Conservation (phyloP, 2,888 invertebrate genomes). For the Eurois occulta region DNA sequence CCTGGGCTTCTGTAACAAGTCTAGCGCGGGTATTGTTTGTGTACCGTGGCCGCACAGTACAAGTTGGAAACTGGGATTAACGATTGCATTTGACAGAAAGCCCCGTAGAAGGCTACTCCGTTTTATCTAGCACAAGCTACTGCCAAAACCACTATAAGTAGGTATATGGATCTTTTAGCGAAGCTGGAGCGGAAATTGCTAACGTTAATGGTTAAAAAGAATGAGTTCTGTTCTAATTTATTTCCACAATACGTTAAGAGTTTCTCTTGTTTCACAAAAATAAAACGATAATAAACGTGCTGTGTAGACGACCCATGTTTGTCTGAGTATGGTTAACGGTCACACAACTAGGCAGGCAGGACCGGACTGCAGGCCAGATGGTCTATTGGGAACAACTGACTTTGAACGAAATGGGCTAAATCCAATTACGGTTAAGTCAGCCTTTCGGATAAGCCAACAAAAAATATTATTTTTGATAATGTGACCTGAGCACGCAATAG, state of each 20-base stretch:
- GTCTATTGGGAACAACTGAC: constrained; percentile 64
- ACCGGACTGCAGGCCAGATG: constrained; percentile 56
- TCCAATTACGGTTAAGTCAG: constrained; percentile 70
- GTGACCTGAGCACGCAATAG: constrained; percentile 53
- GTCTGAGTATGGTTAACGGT: constrained; percentile 38
- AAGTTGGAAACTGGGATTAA: constrained; percentile 58
- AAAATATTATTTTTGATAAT: constrained; percentile 73
- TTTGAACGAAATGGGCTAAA: constrained; percentile 67
- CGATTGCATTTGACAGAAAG: constrained; percentile 66
- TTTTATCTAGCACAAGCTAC: constrained; percentile 46
- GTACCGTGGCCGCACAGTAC: constrained; percentile 22
- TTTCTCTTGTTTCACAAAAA: constrained; percentile 25
- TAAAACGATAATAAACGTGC: constrained; percentile 12
- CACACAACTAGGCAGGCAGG: constrained; percentile 45
- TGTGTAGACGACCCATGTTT: constrained; percentile 24
- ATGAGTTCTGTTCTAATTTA: constrained; percentile 37
- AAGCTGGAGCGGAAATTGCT: constrained; percentile 28
- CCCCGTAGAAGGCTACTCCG: constrained; percentile 38
- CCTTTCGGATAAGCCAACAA: constrained; percentile 64
- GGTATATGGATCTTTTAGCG: constrained; percentile 25
- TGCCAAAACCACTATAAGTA: constrained; percentile 32
- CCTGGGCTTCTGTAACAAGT: constrained; percentile 41
- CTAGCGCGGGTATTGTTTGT: constrained; percentile 56
- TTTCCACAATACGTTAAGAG: constrained; percentile 30
- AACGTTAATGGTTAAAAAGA: constrained; percentile 42